phyloP scores from a whole-genome alignment of 2,797 vertebrate species.

The Heliangelus exortis region DNA sequence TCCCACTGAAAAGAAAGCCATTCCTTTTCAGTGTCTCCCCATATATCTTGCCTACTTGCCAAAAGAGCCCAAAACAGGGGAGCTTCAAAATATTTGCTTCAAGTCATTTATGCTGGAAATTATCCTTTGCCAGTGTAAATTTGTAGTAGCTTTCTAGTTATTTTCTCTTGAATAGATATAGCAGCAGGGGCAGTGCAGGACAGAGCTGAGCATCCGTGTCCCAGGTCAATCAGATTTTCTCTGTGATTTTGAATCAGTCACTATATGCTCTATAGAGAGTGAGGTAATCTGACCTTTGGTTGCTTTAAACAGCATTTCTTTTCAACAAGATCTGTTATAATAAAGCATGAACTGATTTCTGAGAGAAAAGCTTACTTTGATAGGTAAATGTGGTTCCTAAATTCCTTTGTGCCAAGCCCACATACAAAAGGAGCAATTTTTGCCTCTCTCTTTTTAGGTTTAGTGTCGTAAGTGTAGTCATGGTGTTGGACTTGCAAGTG shows the following conservation, averaged over 20 bases:
- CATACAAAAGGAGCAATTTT: neutral
- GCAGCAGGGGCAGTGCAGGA: neutral
- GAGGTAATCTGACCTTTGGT: neutral
- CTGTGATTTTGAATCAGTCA: accelerated
- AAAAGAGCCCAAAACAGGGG: too few relatives aligned
- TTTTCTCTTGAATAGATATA: neutral
- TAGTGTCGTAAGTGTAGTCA: neutral
- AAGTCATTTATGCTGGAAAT: neutral
- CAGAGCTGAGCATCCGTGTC: neutral
- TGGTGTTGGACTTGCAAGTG: neutral
- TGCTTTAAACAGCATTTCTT: neutral
- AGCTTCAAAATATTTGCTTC: neutral
- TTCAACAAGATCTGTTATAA: neutral
- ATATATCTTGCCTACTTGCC: neutral
- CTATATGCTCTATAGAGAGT: neutral
- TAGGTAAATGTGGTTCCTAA: neutral
- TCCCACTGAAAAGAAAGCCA: neutral
- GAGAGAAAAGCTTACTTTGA: neutral
- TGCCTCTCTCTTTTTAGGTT: neutral
- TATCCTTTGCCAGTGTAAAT: neutral
- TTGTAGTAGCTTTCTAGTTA: neutral
- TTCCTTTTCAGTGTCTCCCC: neutral
- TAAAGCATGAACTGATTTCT: neutral
- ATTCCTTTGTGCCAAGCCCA: neutral
- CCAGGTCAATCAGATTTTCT: neutral